Base-by-base conservation (phyloP, 2,113 vertebrate genomes). In the Triplophysa tibetana region DNA sequence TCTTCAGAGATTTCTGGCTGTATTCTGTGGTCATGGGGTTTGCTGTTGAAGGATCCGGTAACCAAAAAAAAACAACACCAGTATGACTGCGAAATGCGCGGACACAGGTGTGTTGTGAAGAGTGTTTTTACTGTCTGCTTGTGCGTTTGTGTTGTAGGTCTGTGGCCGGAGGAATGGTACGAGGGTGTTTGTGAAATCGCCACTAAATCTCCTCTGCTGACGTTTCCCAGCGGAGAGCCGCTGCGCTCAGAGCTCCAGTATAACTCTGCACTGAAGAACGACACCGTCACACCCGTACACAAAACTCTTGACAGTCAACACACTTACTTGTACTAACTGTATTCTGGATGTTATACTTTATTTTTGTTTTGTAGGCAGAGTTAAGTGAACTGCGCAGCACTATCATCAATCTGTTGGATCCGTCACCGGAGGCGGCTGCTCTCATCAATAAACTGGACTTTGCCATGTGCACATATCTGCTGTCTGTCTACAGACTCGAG, bases 151-250 rank as follows among this genome's bases (percentile, higher is more conserved):
- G 62, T 50, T 60, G 65, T 78, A 98, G 97, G 97, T 72, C 95
- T 99, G 72, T 99, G 97, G 97, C 97, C 97, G 1, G 96, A 98
- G 84, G 96, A 99, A 63, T 99, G 97, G 97, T 98, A 98, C 16
- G 97, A 99, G 83, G 97, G 96, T 0, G 96, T 98, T 38, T 99
- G 97, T 90, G 97, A 98, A 86, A 98, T 98, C 41, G 97, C 96
- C 66, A 97, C 96, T 82, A 99, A 96, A 85, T 99, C 97, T 16
- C 97, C 97, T 0, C 91, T 98, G 61, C 94, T 98, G 69, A 99
- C 97, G 0, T 99, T 98, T 75, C 97, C 97, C 65, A 98, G 96
- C 84, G 97, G 95, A 83, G 97, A 99, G 78, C 97, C 97, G 0
- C 94, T 99, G 63, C 95, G 97, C 1, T 98, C 97, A 8, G 97